Evolutionary conservation across 2,888 invertebrate species (phyloP).

Genomic region (Habrosyne pyritoides): DNA sequence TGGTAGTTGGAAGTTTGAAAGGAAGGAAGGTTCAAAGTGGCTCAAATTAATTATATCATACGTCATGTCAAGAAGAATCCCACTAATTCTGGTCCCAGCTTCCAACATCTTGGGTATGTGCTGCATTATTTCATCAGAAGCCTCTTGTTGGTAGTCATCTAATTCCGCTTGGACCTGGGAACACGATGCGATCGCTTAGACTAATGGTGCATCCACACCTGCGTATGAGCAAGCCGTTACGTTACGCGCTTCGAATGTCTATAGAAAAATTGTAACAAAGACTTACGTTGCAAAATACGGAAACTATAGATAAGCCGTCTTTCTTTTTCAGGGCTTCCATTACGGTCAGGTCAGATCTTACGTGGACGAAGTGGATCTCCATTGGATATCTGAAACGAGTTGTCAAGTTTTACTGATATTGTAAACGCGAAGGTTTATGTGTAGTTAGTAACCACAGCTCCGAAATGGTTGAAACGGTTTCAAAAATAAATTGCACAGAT

Average conservation of each 20-base stretch:
- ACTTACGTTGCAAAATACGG: conserved; percentile 68
- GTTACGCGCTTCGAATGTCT: too few relatives aligned
- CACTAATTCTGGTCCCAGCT: conserved; percentile 57
- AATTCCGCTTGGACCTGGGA: conserved; percentile 54
- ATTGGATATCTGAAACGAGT: conserved; percentile 59
- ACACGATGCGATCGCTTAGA: too few relatives aligned
- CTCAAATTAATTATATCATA: too few relatives aligned
- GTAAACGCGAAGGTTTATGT: too few relatives aligned
- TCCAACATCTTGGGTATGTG: conserved; percentile 51
- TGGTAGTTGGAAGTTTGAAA: too few relatives aligned
- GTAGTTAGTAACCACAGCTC: too few relatives aligned
- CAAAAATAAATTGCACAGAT: too few relatives aligned
- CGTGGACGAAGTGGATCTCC: conserved; percentile 74
- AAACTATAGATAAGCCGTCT: conserved; percentile 67
- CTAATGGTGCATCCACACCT: too few relatives aligned
- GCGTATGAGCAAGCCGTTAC: too few relatives aligned
- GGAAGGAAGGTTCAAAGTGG: too few relatives aligned
- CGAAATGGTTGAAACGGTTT: too few relatives aligned
- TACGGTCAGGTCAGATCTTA: conserved; percentile 56
- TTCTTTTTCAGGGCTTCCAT: conserved; percentile 48
- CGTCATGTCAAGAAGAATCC: conserved; percentile 60
- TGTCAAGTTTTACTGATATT: too few relatives aligned
- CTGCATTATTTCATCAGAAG: conserved; percentile 52
- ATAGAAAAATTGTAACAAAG: background rate
- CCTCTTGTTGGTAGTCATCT: conserved; percentile 40